These are phyloP conservation scores for Watsonalla binaria DNA, from an alignment of 2,888 invertebrate species.

Conservation along the genomic window DNA sequence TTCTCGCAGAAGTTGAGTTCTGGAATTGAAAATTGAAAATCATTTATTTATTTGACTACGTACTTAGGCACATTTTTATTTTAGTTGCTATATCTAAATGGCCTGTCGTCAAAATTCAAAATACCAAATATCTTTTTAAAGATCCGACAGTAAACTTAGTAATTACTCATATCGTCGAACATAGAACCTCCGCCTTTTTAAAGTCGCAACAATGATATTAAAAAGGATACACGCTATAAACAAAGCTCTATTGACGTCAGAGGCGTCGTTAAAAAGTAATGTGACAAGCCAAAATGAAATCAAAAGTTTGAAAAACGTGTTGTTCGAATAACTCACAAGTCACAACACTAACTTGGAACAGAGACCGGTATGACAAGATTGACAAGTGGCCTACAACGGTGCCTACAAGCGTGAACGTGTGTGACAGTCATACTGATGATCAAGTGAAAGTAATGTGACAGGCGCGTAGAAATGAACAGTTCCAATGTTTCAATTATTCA, in stretches of 20 bases:
- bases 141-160: too few relatives aligned
- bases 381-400: neutral
- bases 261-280: too few relatives aligned
- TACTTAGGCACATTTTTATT: too few relatives aligned
- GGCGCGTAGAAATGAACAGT: neutral
- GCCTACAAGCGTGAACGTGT: neutral
- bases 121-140: too few relatives aligned
- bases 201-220: too few relatives aligned
- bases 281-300: neutral
- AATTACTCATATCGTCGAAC: too few relatives aligned
- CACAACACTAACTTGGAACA: neutral
- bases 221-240: too few relatives aligned
- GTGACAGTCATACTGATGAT: neutral
- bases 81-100: too few relatives aligned
- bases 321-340: neutral
- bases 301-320: neutral
- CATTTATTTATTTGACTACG: neutral
- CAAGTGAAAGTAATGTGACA: neutral
- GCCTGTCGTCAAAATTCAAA: too few relatives aligned
- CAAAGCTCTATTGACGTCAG: too few relatives aligned
- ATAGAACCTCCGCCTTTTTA: too few relatives aligned
- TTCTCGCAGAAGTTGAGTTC: constrained; percentile 91
- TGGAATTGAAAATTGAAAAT: constrained; percentile 42
- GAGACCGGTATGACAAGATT: neutral
- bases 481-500: too few relatives aligned